Base-by-base conservation (phyloP, 2,888 invertebrate genomes). In the Eupithecia tripunctaria region DNA sequence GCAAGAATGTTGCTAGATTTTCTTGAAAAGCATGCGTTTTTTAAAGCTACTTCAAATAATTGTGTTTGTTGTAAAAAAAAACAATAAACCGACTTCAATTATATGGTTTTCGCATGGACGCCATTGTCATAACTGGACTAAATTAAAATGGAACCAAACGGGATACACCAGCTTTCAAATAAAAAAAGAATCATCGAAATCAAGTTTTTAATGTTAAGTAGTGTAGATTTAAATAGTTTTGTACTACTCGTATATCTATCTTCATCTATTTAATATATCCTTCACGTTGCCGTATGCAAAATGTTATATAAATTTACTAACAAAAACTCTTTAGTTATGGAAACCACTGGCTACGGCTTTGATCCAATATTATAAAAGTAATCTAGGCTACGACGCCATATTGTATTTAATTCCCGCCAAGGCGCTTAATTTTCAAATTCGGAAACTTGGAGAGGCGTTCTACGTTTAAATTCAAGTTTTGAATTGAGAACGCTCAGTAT, bases 371-470 rank as follows among this genome's bases (percentile, higher is more conserved):
- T 4, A 2, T 18, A 36, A 62, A 29, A 29, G 18, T 36, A 38
- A 63, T 63, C 63, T 38, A 63, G 6, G 64, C 36, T n/a, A 63
- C 64, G 80, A 82, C 86, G 85, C 88, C 89, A 89, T 90, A 87
- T 89, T 91, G 89, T 88, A 88, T 90, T 91, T 91, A 92, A 92
- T 91, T 92, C 90, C 81, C 88, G 86, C 84, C 90, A 90, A 92
- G 90, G 90, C 89, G 88, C 85, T 89, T 91, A 92, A 93, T 92
- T 93, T 92, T 89, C 91, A 86, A 93, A 92, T 91, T 92, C 89
- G 85, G 89, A 91, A 92, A 93, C 91, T 93, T 92, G 89, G 89
- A 87, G 87, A 86, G 82, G 83, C 85, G 85, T 85, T 89, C 89
- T 82, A 87, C 87, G 90, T 93, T 91, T 90, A 91, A 92, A 92